phyloP scores from a whole-genome alignment of 2,113 vertebrate genomes.

The Lagopus muta region DNA sequence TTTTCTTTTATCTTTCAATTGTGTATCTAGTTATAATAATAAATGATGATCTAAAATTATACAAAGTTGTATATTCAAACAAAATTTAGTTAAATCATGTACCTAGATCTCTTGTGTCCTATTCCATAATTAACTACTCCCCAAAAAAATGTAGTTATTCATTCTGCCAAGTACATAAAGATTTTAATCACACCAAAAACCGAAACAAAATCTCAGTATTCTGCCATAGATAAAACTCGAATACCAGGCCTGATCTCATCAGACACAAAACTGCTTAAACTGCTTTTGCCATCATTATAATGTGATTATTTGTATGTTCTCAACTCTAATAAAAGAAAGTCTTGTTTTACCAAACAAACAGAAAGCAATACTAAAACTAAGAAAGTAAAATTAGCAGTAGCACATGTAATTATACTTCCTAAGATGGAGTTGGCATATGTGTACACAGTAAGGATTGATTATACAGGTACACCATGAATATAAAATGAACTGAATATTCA shows the following conservation, averaged over 20 bases:
- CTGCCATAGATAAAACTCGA: not conserved
- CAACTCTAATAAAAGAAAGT: not conserved
- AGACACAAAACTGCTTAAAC: conserved; percentile 17
- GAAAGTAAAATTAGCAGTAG: not conserved
- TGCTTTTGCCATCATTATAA: not conserved
- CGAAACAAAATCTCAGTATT: conserved; percentile 2
- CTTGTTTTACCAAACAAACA: not conserved
- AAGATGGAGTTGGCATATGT: rapidly evolving
- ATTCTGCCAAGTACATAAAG: not conserved
- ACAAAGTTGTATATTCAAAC: not conserved
- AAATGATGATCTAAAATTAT: not conserved
- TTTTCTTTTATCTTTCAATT: not conserved
- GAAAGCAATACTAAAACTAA: not conserved
- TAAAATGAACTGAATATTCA: not conserved
- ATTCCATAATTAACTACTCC: not conserved
- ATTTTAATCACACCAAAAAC: conserved; percentile 20
- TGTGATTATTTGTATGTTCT: not conserved
- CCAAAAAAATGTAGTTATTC: not conserved
- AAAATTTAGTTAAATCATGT: not conserved
- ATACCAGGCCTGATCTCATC: not conserved
- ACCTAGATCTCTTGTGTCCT: not conserved
- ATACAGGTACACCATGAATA: not conserved
- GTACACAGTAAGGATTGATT: not conserved
- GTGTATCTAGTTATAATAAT: not conserved
- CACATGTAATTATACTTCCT: not conserved